Conservation (phyloP, 92 coral and sea anemone species). For the Montipora capitata region DNA sequence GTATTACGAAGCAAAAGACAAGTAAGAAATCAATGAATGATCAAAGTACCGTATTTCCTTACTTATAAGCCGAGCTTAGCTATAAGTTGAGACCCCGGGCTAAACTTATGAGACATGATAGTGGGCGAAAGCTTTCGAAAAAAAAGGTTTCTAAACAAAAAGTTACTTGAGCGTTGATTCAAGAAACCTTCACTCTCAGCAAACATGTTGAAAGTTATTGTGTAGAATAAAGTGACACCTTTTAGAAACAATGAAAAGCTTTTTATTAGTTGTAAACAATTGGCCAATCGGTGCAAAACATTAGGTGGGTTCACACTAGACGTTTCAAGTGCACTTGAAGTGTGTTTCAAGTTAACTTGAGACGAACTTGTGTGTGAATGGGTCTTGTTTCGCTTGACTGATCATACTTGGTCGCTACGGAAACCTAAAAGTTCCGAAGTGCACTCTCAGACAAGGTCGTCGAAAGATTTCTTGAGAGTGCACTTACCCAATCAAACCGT, state of each 20-base stretch:
- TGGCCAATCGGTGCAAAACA: too few relatives aligned
- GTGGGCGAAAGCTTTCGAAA: background rate
- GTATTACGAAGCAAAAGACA: too few relatives aligned
- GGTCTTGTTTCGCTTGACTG: constrained; percentile 31
- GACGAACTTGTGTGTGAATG: constrained; percentile 8
- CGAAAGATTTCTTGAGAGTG: constrained; percentile 27
- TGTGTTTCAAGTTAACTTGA: constrained; percentile 9
- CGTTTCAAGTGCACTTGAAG: background rate
- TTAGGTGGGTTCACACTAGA: background rate
- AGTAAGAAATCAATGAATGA: too few relatives aligned
- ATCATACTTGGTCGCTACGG: constrained; percentile 29
- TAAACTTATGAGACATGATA: background rate
- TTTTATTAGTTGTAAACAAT: too few relatives aligned
- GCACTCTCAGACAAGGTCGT: constrained; percentile 20
- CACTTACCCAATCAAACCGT: constrained; percentile 22
- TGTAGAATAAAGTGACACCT: background rate
- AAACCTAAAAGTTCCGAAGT: constrained; percentile 33
- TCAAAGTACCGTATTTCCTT: too few relatives aligned
- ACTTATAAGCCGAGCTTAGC: background rate
- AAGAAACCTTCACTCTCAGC: background rate
- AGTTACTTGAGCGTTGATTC: constrained; percentile 1
- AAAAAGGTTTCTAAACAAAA: background rate
- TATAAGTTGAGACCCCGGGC: background rate
- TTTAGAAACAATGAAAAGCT: too few relatives aligned
- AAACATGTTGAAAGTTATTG: constrained; percentile 4